A percentile compares a stretch with the other conserved stretches of the same genome.
phyloP scores from a whole-genome alignment of 2,797 vertebrate species.

The Onychomys torridus region DNA sequence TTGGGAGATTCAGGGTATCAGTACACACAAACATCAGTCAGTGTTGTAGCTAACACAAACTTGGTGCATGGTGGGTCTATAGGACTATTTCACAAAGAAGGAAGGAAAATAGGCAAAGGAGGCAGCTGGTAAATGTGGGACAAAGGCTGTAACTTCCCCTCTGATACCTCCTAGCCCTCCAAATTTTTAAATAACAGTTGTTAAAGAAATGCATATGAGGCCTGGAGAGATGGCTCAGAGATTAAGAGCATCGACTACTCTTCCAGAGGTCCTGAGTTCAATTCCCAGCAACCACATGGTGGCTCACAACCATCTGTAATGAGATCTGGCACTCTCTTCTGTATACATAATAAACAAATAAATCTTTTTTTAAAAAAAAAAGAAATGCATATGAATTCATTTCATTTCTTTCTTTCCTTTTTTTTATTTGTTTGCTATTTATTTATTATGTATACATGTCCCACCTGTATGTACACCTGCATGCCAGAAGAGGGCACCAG shows the following conservation, averaged over 20 bases:
- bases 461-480: too few species aligned
- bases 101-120: neutral
- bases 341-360: too few species aligned
- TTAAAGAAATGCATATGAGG: neutral
- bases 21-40: neutral
- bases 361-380: too few species aligned
- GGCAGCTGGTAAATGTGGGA: neutral
- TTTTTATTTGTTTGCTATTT: too few species aligned
- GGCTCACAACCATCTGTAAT: too few species aligned
- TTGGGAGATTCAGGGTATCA: neutral
- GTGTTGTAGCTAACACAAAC: neutral
- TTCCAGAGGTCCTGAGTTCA: too few species aligned
- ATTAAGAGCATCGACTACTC: too few species aligned
- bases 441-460: too few species aligned
- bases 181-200: slow-evolving; percentile 3
- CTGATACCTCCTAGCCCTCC: neutral
- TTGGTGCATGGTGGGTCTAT: neutral
- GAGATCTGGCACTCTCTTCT: too few species aligned
- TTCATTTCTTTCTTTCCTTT: neutral
- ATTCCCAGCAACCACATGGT: too few species aligned
- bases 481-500: too few species aligned
- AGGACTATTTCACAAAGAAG: neutral
- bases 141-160: neutral
- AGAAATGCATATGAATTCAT: neutral
- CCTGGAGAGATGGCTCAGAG: too few species aligned